Conservation (phyloP, 2,113 vertebrate genomes). For the Opisthocomus hoazin region DNA sequence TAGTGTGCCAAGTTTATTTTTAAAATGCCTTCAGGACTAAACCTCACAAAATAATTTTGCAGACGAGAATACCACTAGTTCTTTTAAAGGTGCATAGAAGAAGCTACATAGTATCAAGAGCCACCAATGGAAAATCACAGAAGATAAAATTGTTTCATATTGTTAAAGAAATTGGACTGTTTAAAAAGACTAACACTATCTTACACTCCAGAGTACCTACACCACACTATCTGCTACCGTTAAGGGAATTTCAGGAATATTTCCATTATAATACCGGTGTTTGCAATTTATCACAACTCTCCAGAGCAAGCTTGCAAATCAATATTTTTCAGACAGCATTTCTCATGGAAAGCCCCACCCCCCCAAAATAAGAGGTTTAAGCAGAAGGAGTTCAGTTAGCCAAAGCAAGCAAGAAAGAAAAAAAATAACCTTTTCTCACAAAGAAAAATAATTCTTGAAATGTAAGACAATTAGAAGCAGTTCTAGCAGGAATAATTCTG, state of each 20-base stretch:
- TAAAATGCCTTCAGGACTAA: slow-evolving; percentile 12
- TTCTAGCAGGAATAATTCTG: neutral
- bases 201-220: neutral
- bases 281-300: neutral
- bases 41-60: neutral
- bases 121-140: neutral
- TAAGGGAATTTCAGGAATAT: neutral
- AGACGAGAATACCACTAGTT: neutral
- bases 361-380: neutral
- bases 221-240: neutral
- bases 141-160: neutral
- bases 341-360: neutral
- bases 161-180: neutral
- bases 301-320: neutral
- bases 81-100: neutral
- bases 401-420: neutral
- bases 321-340: neutral
- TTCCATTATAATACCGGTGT: neutral
- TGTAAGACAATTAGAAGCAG: neutral
- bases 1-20: neutral
- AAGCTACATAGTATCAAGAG: neutral
- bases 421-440: neutral
- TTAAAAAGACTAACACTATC: neutral
- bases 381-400: neutral
- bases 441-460: neutral